Evolutionary conservation across 2,113 vertebrate species (phyloP), one percentile per base, ranked within the genome.

Genomic region (Pardalotus punctatus): DNA sequence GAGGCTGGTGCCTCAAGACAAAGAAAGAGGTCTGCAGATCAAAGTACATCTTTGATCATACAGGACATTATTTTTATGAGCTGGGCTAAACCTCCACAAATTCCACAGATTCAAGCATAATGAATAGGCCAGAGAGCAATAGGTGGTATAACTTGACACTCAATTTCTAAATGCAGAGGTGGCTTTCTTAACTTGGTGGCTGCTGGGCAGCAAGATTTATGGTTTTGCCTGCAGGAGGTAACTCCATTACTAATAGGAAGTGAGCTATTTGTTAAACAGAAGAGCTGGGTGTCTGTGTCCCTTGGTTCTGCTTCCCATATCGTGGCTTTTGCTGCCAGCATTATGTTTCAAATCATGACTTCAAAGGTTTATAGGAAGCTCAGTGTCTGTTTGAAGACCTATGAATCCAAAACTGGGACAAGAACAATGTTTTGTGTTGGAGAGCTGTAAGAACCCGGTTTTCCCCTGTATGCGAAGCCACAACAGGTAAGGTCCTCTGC

Each of bases 41-140:
- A 96, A 94, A 96, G 93, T 21, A 67, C 25, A 84, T 22, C 91
- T 97, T 95, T 97, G 88, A 95, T 92, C 93, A 92, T 74, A 36
- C 48, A 86, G 69, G 73, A 64, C 72, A 83, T 91, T 73, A 69
- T 57, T 94, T 88, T 93, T 83, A 93, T 54, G 64, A 86, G 76
- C 42, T 80, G 38, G 38, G 47, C n/a, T 88, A 31, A 93, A 14
- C 2, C 16, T 42, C 12, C 9, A 2, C 1, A 1, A 81, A 91
- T 94, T 81, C 66, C 66, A 82, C n/a, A 72, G 66, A 85, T 72
- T 48, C 53, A 82, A 81, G 27, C 57, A 80, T 72, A 92, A 94
- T 22, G n/a, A 91, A 65, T 17, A 84, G 33, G n/a, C 21, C 54
- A 82, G 47, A 38, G 35, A 73, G 42, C 19, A 80, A 54, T 38